Evolutionary conservation across 2,797 vertebrate genomes (phyloP), one percentile per base, ranked within the genome.

Genomic region (Iguana delicatissima): DNA sequence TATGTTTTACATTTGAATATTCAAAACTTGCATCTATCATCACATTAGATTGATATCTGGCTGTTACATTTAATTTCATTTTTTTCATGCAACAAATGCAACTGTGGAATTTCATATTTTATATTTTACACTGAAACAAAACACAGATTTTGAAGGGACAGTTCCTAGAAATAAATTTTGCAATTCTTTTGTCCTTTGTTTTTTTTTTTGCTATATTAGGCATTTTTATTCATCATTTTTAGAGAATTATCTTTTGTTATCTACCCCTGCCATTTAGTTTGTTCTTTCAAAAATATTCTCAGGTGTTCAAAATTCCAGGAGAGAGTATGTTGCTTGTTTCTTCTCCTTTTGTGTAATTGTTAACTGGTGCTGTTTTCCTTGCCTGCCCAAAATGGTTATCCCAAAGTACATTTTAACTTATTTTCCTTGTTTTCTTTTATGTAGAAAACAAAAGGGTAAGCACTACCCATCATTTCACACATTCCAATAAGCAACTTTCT

Each of bases 401-500:
- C 24, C 50, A 80, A 69, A 24, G 6, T 16, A 35, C 32, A 35
- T 80, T 67, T 18, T 5, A 76, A 76, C 38, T 86, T 76, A 86
- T 59, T 86, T 76, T 50, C 57, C 20, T 57, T 81, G 8, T 69
- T 80, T 69, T 32, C 22, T 32, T 69, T 46, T 46, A 29, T 88
- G 35, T 32, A 29, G 24, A 6, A 82, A 59, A 42, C 24, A 55
- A 50, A 50, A 46, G 35, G 3, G 16, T 73, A 18, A 73, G 55
- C 10, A 46, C 22, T 42, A 87, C 32, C 13, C 55, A 69, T 74
- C 82, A 22, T 57, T 81, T 81, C 50, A 46, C 20, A n/a, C 22
- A 74, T 74, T 74, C 76, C 69, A 83, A 82, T 42, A 73, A 42
- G 20, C 80, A 89, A 76, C 52, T 76, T 74, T 73, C 64, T 83